These are phyloP conservation scores for Drosophila eugracilis DNA, from an alignment of 1,140 invertebrate genomes.

Conservation along the genomic window DNA sequence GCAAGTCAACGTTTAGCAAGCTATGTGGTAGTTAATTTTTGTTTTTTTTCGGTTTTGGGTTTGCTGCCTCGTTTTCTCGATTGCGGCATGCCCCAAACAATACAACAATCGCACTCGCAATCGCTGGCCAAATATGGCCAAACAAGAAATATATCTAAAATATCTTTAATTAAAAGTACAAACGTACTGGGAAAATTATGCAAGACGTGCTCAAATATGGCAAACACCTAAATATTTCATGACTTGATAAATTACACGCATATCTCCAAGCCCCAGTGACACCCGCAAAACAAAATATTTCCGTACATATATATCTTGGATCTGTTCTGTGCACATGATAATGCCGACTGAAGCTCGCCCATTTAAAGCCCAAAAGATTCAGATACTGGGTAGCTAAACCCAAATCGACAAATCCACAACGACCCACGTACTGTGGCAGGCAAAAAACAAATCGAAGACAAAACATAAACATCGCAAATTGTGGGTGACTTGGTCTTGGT, in stretches of 20 bases:
- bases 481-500: constrained; percentile 11
- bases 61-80: constrained; percentile 1
- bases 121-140: constrained; percentile 51
- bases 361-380: constrained; percentile 23
- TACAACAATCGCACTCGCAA: constrained; percentile 27
- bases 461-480: constrained; percentile 60
- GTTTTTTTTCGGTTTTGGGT: constrained; percentile 6
- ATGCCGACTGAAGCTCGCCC: constrained; percentile 49
- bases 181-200: constrained; percentile 80
- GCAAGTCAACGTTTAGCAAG: constrained; percentile 44
- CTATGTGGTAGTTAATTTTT: not conserved
- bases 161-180: constrained; percentile 81
- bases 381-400: constrained; percentile 22
- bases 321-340: constrained; percentile 62
- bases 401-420: constrained; percentile 37
- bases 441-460: constrained; percentile 76
- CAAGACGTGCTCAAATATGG: constrained; percentile 79
- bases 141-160: constrained; percentile 66
- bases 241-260: constrained; percentile 66
- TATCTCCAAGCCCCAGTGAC: constrained; percentile 16
- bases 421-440: constrained; percentile 64
- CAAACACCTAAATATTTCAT: constrained; percentile 80
- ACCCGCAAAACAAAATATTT: constrained; percentile 14
- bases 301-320: constrained; percentile 21
- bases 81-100: constrained; percentile 37